phyloP scores from a whole-genome alignment of 2,113 vertebrate species.

The Campylomormyrus numenius region DNA sequence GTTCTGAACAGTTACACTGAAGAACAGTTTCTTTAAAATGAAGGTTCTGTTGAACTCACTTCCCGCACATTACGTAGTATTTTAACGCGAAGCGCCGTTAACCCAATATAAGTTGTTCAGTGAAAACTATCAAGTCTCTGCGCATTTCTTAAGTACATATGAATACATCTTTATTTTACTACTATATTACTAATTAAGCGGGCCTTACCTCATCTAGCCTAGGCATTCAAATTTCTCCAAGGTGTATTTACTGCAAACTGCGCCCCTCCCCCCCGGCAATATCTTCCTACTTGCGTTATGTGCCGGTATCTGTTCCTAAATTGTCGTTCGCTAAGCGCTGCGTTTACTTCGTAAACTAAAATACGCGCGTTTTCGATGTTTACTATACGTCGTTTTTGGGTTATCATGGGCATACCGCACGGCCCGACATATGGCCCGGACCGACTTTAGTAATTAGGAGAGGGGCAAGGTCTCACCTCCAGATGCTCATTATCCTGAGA shows the following conservation, averaged over 20 bases:
- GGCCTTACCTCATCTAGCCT: not conserved
- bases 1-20: not conserved
- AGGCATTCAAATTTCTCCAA: not conserved
- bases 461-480: slow-evolving; percentile 28
- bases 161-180: not conserved
- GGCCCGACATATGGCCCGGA: slow-evolving; percentile 50
- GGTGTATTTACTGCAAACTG: not conserved
- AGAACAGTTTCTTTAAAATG: not conserved
- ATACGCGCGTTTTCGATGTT: not conserved
- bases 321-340: not conserved
- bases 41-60: not conserved
- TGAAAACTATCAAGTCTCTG: not conserved
- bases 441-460: slow-evolving; percentile 46
- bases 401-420: slow-evolving; percentile 46
- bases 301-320: not conserved
- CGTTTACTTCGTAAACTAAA: not conserved
- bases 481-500: slow-evolving; percentile 14
- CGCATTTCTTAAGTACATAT: not conserved
- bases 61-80: not conserved
- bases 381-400: not conserved
- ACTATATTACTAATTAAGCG: not conserved
- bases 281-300: not conserved
- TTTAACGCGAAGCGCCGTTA: not conserved
- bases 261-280: not conserved
- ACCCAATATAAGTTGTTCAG: not conserved